Evolutionary conservation across 2,888 invertebrate genomes (phyloP).

Genomic region (Coelopa pilipes): DNA sequence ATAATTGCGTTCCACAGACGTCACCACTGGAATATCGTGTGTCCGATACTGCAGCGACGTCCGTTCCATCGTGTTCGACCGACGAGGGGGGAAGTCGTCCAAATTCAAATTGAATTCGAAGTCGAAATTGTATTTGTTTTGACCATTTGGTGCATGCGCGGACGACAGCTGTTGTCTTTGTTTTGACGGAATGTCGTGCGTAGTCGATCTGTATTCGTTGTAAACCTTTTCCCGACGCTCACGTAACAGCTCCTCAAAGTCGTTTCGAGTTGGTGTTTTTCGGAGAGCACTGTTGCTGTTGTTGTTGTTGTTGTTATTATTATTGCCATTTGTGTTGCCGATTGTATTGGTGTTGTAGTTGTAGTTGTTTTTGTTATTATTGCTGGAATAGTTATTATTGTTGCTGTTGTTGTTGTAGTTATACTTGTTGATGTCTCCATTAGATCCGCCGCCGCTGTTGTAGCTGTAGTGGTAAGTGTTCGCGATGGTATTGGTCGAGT

Average conservation of each 20-base stretch:
- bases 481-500: slow-evolving; percentile 53
- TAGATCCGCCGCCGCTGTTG: slow-evolving; percentile 37
- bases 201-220: slow-evolving; percentile 51
- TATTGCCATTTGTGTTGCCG: slow-evolving; percentile 42
- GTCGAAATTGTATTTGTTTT: slow-evolving; percentile 58
- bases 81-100: slow-evolving; percentile 46
- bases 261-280: slow-evolving; percentile 62
- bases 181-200: neutral
- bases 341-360: slow-evolving; percentile 44
- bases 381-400: slow-evolving; percentile 36
- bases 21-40: slow-evolving; percentile 56
- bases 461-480: slow-evolving; percentile 57
- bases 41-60: slow-evolving; percentile 51
- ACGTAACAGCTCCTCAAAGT: slow-evolving; percentile 66
- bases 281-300: slow-evolving; percentile 39
- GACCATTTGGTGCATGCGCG: slow-evolving; percentile 39
- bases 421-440: slow-evolving; percentile 37
- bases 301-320: slow-evolving; percentile 38
- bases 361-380: slow-evolving; percentile 43
- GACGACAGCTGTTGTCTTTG: neutral
- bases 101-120: slow-evolving; percentile 60
- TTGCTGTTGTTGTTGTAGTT: slow-evolving; percentile 26
- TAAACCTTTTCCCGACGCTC: slow-evolving; percentile 66
- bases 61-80: slow-evolving; percentile 50
- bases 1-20: slow-evolving; percentile 63